Percentiles rank a stretch among this genome's conserved stretches.
phyloP scores from a whole-genome alignment of 2,888 invertebrate genomes.

The Rotaria socialis region DNA sequence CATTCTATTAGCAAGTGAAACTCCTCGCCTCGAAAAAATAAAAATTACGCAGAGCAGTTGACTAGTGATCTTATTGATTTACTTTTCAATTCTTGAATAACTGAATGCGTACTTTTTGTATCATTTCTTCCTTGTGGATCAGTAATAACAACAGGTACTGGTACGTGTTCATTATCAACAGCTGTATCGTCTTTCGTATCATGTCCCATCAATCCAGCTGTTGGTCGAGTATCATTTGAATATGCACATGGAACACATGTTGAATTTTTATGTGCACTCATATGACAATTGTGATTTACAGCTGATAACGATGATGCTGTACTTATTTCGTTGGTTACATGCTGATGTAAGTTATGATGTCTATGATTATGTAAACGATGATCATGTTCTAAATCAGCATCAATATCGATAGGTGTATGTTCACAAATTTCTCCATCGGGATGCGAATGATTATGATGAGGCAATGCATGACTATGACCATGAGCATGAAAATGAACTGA shows the following conservation, averaged over 20 bases:
- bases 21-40: no score
- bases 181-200: not conserved
- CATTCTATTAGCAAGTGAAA: not conserved
- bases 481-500: conserved; percentile 33
- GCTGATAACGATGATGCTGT: not conserved
- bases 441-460: not conserved
- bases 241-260: not conserved
- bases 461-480: not conserved
- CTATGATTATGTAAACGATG: conserved; percentile 14
- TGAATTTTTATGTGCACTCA: not conserved
- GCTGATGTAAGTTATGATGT: conserved; percentile 20
- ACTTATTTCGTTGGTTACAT: conserved; percentile 18
- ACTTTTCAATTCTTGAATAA: not conserved
- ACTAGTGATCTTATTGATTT: not conserved
- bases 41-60: no score
- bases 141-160: not conserved
- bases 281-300: not conserved
- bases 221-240: not conserved
- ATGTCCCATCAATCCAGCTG: not conserved
- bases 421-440: not conserved
- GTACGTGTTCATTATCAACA: not conserved
- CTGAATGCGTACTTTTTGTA: not conserved
- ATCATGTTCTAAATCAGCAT: conserved; percentile 19
- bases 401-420: not conserved
- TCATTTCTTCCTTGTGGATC: not conserved